Base-by-base conservation (phyloP, 2,797 vertebrate species). In the Sebastes hopkinsi region DNA sequence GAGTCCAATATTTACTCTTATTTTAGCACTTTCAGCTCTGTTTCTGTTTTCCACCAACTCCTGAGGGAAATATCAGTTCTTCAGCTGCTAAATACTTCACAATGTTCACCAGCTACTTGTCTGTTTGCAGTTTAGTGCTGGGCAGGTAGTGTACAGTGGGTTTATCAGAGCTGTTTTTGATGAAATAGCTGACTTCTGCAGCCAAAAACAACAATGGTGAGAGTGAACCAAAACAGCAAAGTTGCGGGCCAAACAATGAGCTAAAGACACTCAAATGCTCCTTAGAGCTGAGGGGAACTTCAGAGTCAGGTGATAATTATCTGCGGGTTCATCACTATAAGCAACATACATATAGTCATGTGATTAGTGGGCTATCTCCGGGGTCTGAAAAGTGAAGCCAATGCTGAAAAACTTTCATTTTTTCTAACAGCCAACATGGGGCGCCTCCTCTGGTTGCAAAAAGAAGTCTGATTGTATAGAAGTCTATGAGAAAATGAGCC, bases 21-120 rank as follows among this genome's bases (percentile, higher is more conserved):
- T 56, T 81, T 72, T 29, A 3, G 27, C n/a, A 71, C 56, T 79
- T 23, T 34, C 13, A 36, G 6, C 11, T 36, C 11, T 34, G 16
- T 25, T 66, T 81, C 71, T 79, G 22, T 58, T 79, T 16, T 71
- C 29, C 38, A 14, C 62, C 67, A 56, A 8, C 30, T 50, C 23
- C 23, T 36, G 61, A 74, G 5, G n/a, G 14, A 67, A 50, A 55
- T 12, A 36, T 36, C 11, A 34, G 8, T 4, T 65, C 5, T 52
- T 69, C 55, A 42, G 9, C 61, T 38, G 25, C 7, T 22, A 72
- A 69, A 56, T 75, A 8, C n/a, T 59, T 9, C 18, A 27, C 36
- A 9, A 16, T 62, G 27, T 55, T 77, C 16, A 22, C 22, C n/a
- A 16, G 42, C 22, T 38, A 38, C 20, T 56, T 50, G 20, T 55